Percentiles rank a stretch among this genome's conserved stretches.
These are phyloP conservation scores for Macropis europaea DNA, from an alignment of 2,888 invertebrate species.

Conservation along the genomic window DNA sequence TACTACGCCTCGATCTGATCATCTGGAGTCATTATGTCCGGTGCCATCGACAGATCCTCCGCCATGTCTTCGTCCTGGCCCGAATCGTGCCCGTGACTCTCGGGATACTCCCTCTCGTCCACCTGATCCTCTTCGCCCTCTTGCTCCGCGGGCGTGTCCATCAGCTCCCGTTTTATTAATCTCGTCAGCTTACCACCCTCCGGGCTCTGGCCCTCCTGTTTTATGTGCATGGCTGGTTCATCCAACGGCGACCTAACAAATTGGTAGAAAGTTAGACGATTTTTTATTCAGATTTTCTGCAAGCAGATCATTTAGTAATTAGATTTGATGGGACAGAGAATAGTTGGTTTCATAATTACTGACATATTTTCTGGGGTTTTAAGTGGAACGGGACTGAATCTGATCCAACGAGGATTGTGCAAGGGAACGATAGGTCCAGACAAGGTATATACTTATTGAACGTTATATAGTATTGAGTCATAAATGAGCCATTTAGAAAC, in stretches of 20 bases:
- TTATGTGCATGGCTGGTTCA: constrained; percentile 77
- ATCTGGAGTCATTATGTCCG: constrained; percentile 76
- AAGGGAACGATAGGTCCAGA: too few relatives aligned
- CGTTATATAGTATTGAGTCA: too few relatives aligned
- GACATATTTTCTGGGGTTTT: too few relatives aligned
- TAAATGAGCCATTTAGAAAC: too few relatives aligned
- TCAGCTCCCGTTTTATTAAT: constrained; percentile 78
- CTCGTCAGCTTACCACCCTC: constrained; percentile 78
- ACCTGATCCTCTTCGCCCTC: constrained; percentile 72
- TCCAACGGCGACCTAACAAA: constrained; percentile 76
- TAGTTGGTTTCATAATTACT: too few relatives aligned
- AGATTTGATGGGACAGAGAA: too few relatives aligned
- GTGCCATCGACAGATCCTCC: constrained; percentile 78
- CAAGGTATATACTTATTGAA: too few relatives aligned
- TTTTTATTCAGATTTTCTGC: too few relatives aligned
- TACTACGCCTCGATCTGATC: constrained; percentile 79
- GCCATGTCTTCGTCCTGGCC: constrained; percentile 77
- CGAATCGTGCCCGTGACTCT: constrained; percentile 76
- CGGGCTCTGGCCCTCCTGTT: constrained; percentile 75
- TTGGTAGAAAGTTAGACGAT: too few relatives aligned
- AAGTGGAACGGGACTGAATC: too few relatives aligned
- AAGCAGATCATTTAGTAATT: too few relatives aligned
- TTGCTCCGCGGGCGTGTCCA: constrained; percentile 73
- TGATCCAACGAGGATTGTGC: too few relatives aligned
- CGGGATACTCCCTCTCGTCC: constrained; percentile 75